Evolutionary conservation across 2,888 invertebrate species (phyloP).

Genomic region (Stomorhina lunata): DNA sequence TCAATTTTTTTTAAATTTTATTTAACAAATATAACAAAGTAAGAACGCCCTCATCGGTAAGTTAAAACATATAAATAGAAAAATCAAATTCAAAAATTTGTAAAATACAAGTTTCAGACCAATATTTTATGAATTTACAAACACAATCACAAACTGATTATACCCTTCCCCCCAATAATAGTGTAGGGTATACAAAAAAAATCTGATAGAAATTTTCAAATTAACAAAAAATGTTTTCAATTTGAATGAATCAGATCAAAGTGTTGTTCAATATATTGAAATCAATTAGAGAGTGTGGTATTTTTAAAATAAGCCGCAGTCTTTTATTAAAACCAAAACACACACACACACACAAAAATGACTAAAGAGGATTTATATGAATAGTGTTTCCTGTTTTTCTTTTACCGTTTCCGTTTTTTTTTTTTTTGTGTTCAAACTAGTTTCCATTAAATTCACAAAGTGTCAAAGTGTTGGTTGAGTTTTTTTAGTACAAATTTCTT

Average conservation of each 20-base stretch:
- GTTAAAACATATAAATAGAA: no score
- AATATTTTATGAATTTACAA: no score
- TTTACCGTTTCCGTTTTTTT: background rate
- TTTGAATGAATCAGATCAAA: conserved; percentile 60
- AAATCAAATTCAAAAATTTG: no score
- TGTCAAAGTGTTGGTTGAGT: conserved; percentile 28
- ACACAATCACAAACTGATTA: no score
- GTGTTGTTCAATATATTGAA: conserved; percentile 65
- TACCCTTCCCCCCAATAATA: no score
- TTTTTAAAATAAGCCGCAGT: conserved; percentile 64
- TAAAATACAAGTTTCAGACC: no score
- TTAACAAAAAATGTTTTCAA: conserved; percentile 37
- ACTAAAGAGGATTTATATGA: conserved; percentile 26
- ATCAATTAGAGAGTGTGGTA: conserved; percentile 66
- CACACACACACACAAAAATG: no score
- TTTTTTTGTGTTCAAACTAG: background rate
- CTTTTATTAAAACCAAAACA: conserved; percentile 51
- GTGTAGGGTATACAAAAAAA: background rate
- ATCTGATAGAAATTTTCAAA: background rate
- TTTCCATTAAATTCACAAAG: conserved; percentile 43
- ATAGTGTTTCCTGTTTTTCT: conserved; percentile 23
- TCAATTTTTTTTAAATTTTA: no score
- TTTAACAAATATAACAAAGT: no score
- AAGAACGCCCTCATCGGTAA: no score
- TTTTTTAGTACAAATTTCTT: background rate